Evolutionary conservation across 2,888 invertebrate species (phyloP), one percentile per base, ranked within the genome.

Genomic region (Pelosia muscerda): DNA sequence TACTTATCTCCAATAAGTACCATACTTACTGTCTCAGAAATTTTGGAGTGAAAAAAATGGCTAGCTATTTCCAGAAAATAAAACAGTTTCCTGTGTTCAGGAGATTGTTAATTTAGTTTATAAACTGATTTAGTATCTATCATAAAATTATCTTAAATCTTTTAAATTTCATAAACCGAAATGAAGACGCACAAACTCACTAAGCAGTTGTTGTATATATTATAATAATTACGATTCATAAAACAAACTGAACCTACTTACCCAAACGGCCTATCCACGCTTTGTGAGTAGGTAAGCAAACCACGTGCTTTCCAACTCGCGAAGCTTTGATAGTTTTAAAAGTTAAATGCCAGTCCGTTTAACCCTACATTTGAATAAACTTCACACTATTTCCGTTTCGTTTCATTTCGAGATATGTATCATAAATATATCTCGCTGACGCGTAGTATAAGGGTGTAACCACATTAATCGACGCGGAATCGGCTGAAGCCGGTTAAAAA

Each of bases 191-290:
- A 54, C 4, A 31, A 54, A 62, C 49, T n/a, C 8, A 5, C 49
- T 19, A 49, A 49, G n/a, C 49, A 49, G 49, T 49, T 42, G 42
- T 42, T 49, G 49, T 49, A 49, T 49, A 49, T n/a, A 49, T 49
- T 49, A 49, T 49, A n/a, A 49, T 42, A 34, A 55, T 55, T 55
- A 49, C n/a, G 49, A 49, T 49, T 49, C 23, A 23, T 55, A 25
- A 25, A 25, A 23, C 55, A 25, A 25, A 25, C 23, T 13, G 15
- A 11, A 25, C 25, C 25, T 55, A 55, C 55, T 55, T 49, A 49
- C 49, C 49, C 49, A 49, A 49, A 5, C 49, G 49, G 49, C 49
- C 49, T 26, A 26, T 57, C 19, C 26, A 26, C n/a, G 31, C 31
- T 28, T 58, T 58, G 22, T 58, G 22, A 28, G 28, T n/a, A 57